phyloP scores from a whole-genome alignment of 2,113 vertebrate species.

The Esox niger region DNA sequence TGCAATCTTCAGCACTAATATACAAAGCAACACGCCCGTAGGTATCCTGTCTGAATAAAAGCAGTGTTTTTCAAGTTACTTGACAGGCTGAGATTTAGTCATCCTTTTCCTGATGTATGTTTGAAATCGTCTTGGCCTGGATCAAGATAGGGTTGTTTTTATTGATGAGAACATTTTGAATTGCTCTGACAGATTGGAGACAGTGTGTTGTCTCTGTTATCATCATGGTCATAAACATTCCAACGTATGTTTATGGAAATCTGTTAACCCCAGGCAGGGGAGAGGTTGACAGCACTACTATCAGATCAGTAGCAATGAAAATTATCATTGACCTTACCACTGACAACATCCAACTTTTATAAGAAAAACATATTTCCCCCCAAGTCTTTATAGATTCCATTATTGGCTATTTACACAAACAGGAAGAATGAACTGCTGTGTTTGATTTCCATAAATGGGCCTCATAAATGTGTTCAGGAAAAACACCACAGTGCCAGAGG shows the following conservation, averaged over 20 bases:
- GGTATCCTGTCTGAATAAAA: neutral
- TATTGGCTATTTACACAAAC: neutral
- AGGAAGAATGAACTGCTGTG: neutral
- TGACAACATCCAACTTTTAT: neutral
- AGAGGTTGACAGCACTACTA: neutral
- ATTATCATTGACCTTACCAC: neutral
- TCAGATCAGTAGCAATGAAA: neutral
- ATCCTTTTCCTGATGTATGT: neutral
- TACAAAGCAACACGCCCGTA: neutral
- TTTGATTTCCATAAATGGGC: neutral
- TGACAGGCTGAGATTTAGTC: neutral
- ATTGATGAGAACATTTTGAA: neutral
- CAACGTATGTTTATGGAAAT: neutral
- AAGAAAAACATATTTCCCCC: neutral
- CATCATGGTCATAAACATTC: slow-evolving; percentile 2
- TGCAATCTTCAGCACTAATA: neutral
- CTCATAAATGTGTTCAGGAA: slow-evolving; percentile 10
- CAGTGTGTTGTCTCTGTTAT: neutral
- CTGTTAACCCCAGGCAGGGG: neutral
- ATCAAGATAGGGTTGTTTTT: neutral
- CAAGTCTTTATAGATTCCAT: neutral
- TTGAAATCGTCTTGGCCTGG: neutral
- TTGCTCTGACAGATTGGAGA: neutral
- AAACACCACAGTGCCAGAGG: neutral
- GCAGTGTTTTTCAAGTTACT: neutral